Evolutionary conservation across 1,140 invertebrate species (phyloP).

Genomic region (Phocides pigmalion): DNA sequence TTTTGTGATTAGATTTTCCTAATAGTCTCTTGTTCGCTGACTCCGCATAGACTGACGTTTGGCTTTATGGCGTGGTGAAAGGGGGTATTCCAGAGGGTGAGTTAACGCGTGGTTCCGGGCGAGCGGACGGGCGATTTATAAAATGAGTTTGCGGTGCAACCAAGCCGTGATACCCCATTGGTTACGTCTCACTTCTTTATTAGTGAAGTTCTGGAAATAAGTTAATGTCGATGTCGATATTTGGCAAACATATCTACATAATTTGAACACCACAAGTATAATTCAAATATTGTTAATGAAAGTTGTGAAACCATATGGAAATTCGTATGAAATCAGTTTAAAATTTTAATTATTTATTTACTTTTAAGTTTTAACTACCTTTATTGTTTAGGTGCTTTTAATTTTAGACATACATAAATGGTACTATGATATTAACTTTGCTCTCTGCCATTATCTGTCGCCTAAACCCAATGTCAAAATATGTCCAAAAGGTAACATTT

Average conservation of each 20-base stretch:
- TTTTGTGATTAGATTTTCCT: conserved; percentile 31
- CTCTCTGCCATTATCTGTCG: too few relatives aligned
- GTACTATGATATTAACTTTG: too few relatives aligned
- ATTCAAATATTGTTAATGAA: too few relatives aligned
- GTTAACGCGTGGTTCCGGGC: conserved; percentile 78
- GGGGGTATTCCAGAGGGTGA: conserved; percentile 62
- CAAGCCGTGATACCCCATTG: conserved; percentile 80
- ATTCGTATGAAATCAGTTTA: too few relatives aligned
- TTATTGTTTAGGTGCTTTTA: too few relatives aligned
- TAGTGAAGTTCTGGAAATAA: conserved; percentile 48
- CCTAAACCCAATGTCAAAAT: too few relatives aligned
- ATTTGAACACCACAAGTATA: too few relatives aligned
- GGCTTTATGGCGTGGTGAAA: conserved; percentile 42
- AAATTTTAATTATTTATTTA: too few relatives aligned
- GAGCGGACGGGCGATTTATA: conserved; percentile 77
- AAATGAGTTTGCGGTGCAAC: conserved; percentile 83
- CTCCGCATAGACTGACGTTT: conserved; percentile 29
- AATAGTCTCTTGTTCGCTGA: conserved; percentile 28
- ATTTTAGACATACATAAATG: too few relatives aligned
- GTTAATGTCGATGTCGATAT: conserved; percentile 19
- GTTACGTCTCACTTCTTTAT: conserved; percentile 81
- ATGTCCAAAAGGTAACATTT: too few relatives aligned
- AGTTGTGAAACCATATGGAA: too few relatives aligned
- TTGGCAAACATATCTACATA: background rate
- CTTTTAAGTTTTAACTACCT: too few relatives aligned